These are phyloP conservation scores for Cheumatopsyche charites DNA, from an alignment of 1,140 invertebrate species.

Conservation along the genomic window DNA sequence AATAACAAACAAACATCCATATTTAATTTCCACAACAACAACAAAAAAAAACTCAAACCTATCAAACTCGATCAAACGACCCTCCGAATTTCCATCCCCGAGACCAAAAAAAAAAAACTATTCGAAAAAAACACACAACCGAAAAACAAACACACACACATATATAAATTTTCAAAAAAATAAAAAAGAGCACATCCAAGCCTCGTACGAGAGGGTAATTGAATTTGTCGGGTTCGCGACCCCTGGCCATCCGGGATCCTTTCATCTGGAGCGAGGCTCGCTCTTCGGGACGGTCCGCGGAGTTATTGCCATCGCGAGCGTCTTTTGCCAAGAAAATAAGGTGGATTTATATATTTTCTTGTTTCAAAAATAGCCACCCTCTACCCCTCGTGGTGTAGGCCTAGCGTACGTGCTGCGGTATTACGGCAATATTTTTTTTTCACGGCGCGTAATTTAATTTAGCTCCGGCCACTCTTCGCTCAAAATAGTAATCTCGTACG, in stretches of 20 bases:
- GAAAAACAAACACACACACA: no score
- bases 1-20: no score
- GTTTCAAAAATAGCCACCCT: conserved; percentile 44
- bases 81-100: no score
- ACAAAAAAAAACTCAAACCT: no score
- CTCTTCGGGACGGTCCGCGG: conserved; percentile 41
- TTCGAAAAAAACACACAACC: no score
- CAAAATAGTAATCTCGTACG: background rate
- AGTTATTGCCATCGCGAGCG: conserved; percentile 44
- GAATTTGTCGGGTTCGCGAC: conserved; percentile 41
- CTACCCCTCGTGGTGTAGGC: background rate
- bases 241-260: conserved; percentile 78
- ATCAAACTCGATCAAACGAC: no score
- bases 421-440: conserved; percentile 35
- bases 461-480: conserved; percentile 6
- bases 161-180: no score
- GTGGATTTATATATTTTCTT: conserved; percentile 45
- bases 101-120: no score
- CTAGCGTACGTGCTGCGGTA: background rate
- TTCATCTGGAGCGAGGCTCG: conserved; percentile 21
- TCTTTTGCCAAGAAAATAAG: conserved; percentile 45
- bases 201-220: background rate
- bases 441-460: conserved; percentile 41
- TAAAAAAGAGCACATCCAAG: no score
- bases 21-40: no score